Evolutionary conservation across 92 coral and sea anemone genomes (phyloP).

Genomic region (Phymanthus crucifer): DNA sequence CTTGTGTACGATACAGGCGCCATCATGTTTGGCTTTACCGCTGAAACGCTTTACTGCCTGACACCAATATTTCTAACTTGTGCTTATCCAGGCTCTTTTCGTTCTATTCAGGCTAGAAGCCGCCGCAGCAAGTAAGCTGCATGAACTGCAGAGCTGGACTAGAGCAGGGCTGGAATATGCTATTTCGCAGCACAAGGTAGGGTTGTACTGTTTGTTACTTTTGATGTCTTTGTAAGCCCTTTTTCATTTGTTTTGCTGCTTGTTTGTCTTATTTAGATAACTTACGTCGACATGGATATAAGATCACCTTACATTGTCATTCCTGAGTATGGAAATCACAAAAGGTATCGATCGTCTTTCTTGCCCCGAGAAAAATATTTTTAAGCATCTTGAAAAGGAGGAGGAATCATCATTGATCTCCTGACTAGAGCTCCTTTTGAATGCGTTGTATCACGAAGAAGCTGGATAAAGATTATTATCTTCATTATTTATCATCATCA

Average conservation of each 20-base stretch:
- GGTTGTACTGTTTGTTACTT: neutral
- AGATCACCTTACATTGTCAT: slow-evolving; percentile 90
- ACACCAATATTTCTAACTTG: neutral
- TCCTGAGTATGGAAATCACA: slow-evolving; percentile 89
- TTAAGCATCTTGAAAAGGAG: too few species aligned
- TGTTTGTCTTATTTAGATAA: neutral
- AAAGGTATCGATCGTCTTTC: slow-evolving; percentile 57
- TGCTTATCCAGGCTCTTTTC: neutral
- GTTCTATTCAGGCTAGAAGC: slow-evolving; percentile 64
- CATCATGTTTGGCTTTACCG: neutral
- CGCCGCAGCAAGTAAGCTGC: slow-evolving; percentile 82
- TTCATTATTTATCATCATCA: too few species aligned
- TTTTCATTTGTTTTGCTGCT: neutral
- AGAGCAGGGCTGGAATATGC: slow-evolving; percentile 90
- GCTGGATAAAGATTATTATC: too few species aligned
- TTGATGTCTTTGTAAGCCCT: neutral
- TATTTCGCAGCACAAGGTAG: slow-evolving; percentile 82
- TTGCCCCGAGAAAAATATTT: too few species aligned
- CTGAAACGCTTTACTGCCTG: neutral
- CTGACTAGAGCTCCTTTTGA: too few species aligned
- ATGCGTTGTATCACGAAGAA: too few species aligned
- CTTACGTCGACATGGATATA: slow-evolving; percentile 90
- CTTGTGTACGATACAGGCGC: too few species aligned
- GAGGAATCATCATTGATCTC: too few species aligned
- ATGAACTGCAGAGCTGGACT: slow-evolving; percentile 83